Evolutionary conservation across 2,113 vertebrate species (phyloP).

Genomic region (Caranx ignobilis): DNA sequence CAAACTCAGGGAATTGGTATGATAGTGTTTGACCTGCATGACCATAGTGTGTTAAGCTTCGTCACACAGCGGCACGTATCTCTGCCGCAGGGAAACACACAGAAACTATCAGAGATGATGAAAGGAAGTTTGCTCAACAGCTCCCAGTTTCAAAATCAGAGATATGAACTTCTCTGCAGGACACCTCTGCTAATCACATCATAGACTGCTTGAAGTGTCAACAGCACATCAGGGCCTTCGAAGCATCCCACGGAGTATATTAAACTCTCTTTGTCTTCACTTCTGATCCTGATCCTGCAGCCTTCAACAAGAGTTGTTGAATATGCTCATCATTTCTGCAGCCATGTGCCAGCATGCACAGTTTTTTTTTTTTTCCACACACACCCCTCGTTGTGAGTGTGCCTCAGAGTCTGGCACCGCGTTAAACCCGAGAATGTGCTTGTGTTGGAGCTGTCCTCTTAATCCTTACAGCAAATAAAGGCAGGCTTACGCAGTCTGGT

Average conservation of each 20-base stretch:
- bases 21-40: slow-evolving; percentile 67
- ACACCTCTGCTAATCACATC: slow-evolving; percentile 39
- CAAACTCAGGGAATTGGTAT: slow-evolving; percentile 60
- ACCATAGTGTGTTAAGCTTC: slow-evolving; percentile 48
- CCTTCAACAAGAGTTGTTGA: slow-evolving; percentile 60
- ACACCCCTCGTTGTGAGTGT: slow-evolving; percentile 39
- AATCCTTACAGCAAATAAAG: slow-evolving; percentile 80
- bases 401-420: slow-evolving; percentile 65
- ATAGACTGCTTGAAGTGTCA: slow-evolving; percentile 40
- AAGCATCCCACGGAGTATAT: slow-evolving; percentile 19
- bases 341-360: slow-evolving; percentile 37
- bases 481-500: slow-evolving; percentile 77
- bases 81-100: slow-evolving; percentile 43
- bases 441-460: slow-evolving; percentile 75
- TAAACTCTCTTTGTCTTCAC: slow-evolving; percentile 54
- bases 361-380: slow-evolving; percentile 23
- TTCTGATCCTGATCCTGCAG: slow-evolving; percentile 44
- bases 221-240: slow-evolving; percentile 41
- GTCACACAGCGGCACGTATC: slow-evolving; percentile 27
- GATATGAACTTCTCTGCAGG: slow-evolving; percentile 31
- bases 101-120: slow-evolving; percentile 29
- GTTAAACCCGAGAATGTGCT: slow-evolving; percentile 76
- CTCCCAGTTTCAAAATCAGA: slow-evolving; percentile 37
- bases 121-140: slow-evolving; percentile 15
- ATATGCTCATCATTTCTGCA: slow-evolving; percentile 66